Evolutionary conservation across 1,140 invertebrate genomes (phyloP).

Genomic region (Saxidomus purpurata): DNA sequence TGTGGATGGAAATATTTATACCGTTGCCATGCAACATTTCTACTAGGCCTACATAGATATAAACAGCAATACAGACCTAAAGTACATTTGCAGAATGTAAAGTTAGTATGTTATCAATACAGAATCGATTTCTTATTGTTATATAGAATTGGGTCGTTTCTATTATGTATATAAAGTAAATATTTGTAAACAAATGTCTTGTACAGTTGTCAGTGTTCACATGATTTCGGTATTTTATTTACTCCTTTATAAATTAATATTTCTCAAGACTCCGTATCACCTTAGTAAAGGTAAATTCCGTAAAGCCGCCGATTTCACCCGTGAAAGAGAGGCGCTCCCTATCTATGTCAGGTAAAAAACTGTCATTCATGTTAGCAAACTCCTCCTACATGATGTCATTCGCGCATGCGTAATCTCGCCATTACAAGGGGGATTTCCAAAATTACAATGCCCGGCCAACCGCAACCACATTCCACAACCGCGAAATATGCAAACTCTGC

Average conservation of each 20-base stretch:
- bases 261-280: no score
- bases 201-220: no score
- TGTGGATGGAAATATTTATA: not conserved
- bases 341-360: not conserved
- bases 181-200: not conserved
- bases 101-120: no score
- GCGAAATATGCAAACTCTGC: slow-evolving; percentile 3
- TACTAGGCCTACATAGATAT: not conserved
- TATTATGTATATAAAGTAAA: not conserved
- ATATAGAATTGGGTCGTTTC: no score
- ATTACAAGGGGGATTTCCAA: slow-evolving; percentile 23
- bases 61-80: no score
- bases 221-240: no score
- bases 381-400: slow-evolving; percentile 46
- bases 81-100: no score
- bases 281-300: no score
- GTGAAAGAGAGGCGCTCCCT: no score
- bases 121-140: no score
- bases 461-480: slow-evolving; percentile 53
- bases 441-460: not conserved
- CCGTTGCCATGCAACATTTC: not conserved
- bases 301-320: not conserved
- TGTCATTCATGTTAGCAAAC: not conserved
- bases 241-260: no score
- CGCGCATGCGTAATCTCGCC: slow-evolving; percentile 18